Percentiles rank a stretch among this genome's conserved stretches.
Conservation (phyloP, 2,888 invertebrate genomes). For the Asteroscopus sphinx region DNA sequence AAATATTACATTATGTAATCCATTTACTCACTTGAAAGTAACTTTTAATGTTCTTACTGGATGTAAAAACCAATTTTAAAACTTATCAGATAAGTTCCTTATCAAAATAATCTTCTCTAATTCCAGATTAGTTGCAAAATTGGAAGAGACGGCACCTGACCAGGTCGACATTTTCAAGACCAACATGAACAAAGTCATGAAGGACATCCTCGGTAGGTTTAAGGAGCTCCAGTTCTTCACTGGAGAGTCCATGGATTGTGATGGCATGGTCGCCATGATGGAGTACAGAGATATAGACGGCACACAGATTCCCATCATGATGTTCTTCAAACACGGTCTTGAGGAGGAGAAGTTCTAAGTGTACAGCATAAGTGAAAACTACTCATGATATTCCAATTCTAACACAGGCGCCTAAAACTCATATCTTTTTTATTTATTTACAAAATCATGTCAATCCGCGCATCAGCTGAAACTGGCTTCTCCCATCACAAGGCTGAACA, state of each 20-base stretch:
- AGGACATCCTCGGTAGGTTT: slow-evolving; percentile 96
- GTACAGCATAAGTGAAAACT: slow-evolving; percentile 72
- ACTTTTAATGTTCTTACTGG: no score
- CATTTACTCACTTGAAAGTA: no score
- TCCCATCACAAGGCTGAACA: slow-evolving; percentile 87
- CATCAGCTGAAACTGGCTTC: slow-evolving; percentile 79
- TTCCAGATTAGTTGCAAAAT: slow-evolving; percentile 93
- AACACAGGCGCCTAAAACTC: slow-evolving; percentile 74
- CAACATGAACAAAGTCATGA: slow-evolving; percentile 98
- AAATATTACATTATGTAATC: no score
- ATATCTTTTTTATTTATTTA: slow-evolving; percentile 86
- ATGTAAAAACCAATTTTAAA: no score
- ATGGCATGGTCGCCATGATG: slow-evolving; percentile 97
- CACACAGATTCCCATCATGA: slow-evolving; percentile 95
- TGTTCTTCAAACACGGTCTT: slow-evolving; percentile 99
- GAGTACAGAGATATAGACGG: slow-evolving; percentile 98
- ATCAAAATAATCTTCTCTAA: slow-evolving; percentile 65
- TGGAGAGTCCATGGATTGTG: slow-evolving; percentile 98
- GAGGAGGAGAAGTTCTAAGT: slow-evolving; percentile 97
- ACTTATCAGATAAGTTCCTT: no score
- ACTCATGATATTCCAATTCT: slow-evolving; percentile 78
- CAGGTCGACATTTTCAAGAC: slow-evolving; percentile 97
- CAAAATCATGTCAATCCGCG: slow-evolving; percentile 78
- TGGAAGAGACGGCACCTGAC: slow-evolving; percentile 94
- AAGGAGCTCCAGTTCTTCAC: slow-evolving; percentile 98